Percentiles rank a stretch among this genome's conserved stretches.
These are phyloP conservation scores for Teleogryllus oceanicus DNA, from an alignment of 2,888 invertebrate genomes.

Conservation along the genomic window DNA sequence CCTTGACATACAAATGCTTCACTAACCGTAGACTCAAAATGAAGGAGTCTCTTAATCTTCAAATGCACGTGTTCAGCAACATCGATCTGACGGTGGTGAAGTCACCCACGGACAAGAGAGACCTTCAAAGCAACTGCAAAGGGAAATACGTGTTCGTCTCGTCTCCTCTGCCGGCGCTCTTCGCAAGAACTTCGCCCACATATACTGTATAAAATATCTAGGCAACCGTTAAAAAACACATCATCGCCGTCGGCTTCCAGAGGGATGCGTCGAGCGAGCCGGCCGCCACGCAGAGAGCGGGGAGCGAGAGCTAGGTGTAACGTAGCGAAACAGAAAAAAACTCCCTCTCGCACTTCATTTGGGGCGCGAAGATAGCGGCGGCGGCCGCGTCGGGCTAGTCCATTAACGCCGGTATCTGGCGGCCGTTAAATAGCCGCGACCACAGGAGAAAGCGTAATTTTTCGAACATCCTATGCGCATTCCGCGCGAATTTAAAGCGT, in stretches of 20 bases:
- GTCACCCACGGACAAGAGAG: background rate
- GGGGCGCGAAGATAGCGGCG: background rate
- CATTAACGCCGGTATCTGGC: constrained; percentile 2
- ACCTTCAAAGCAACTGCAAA: background rate
- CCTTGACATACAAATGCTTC: too few relatives aligned
- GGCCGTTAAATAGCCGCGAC: background rate
- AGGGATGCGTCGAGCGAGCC: background rate
- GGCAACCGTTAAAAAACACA: background rate
- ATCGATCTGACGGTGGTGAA: too few relatives aligned
- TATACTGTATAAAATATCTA: background rate
- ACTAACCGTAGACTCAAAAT: too few relatives aligned
- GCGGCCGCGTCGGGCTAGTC: background rate
- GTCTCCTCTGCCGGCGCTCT: background rate
- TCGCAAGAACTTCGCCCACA: background rate
- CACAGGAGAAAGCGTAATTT: constrained; percentile 18
- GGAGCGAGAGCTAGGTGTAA: background rate
- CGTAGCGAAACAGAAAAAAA: background rate
- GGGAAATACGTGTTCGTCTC: background rate
- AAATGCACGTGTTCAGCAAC: too few relatives aligned
- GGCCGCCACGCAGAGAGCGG: background rate
- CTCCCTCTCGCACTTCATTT: background rate
- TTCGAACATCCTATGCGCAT: constrained; percentile 18
- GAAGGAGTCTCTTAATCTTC: too few relatives aligned
- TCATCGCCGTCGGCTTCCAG: background rate
- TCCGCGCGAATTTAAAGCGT: constrained; percentile 11